Conservation (phyloP, 92 coral and sea anemone genomes). For the Heteractis magnifica region DNA sequence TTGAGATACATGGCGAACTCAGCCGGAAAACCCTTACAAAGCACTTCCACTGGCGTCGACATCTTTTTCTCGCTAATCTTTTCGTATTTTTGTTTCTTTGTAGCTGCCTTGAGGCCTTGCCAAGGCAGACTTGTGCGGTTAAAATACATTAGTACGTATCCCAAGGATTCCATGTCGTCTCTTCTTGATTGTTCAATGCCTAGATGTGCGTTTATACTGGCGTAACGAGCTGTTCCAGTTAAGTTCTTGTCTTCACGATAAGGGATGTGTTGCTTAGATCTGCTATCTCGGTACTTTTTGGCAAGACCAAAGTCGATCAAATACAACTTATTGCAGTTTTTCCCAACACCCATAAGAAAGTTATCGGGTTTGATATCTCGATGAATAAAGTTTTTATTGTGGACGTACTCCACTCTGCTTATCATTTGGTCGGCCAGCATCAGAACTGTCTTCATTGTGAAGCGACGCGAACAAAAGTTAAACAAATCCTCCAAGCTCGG, state of each 20-base stretch:
- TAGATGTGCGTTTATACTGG: conserved; percentile 95
- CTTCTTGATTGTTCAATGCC: conserved; percentile 98
- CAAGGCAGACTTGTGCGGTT: conserved; percentile 96
- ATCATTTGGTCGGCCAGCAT: conserved; percentile 99
- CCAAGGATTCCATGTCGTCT: conserved; percentile 97
- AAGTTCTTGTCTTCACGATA: conserved; percentile 98
- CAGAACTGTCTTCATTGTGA: conserved; percentile 99
- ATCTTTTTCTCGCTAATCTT: conserved; percentile 99
- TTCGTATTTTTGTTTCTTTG: conserved; percentile 97
- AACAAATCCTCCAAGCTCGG: conserved; percentile 98
- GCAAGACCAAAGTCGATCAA: conserved; percentile 99
- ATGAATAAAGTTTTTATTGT: conserved; percentile 98
- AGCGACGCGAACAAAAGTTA: conserved; percentile 99
- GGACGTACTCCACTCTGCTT: conserved; percentile 96
- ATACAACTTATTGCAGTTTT: conserved; percentile 93
- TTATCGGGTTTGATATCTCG: conserved; percentile 99
- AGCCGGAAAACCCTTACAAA: conserved; percentile 98
- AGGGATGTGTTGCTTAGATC: conserved; percentile 90
- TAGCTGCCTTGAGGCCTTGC: conserved; percentile 98
- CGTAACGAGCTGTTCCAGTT: conserved; percentile 98
- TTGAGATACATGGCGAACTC: conserved; percentile 99
- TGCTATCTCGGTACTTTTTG: conserved; percentile 93
- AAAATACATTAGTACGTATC: conserved; percentile 97
- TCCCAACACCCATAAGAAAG: conserved; percentile 99
- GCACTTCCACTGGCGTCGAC: conserved; percentile 96